phyloP scores from a whole-genome alignment of 1,140 invertebrate genomes.

The Andricus grossulariae region DNA sequence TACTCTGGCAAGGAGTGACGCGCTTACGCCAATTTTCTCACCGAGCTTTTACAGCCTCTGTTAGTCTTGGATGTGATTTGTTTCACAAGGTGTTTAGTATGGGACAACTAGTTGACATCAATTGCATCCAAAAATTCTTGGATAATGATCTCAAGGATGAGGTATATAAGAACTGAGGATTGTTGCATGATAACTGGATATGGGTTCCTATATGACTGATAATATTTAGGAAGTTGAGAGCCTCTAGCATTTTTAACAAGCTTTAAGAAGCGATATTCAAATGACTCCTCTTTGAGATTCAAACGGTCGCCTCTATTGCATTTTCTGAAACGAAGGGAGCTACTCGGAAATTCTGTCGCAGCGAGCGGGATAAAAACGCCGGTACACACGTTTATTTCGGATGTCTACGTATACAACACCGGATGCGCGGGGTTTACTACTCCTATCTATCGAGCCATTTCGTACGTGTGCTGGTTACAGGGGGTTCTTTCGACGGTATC shows the following conservation, averaged over 20 bases:
- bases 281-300: conserved; percentile 45
- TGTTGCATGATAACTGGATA: too few species aligned
- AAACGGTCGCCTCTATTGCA: conserved; percentile 39
- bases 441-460: conserved; percentile 65
- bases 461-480: conserved; percentile 67
- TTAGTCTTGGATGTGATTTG: conserved; percentile 37
- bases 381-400: conserved; percentile 22
- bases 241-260: conserved; percentile 18
- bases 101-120: too few species aligned
- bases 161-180: neutral
- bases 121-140: neutral
- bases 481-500: conserved; percentile 53
- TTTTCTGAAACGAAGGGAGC: conserved; percentile 29
- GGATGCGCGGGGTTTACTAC: conserved; percentile 50
- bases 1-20: neutral
- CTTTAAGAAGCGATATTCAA: conserved; percentile 21
- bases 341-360: conserved; percentile 14
- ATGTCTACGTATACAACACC: conserved; percentile 10
- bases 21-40: conserved; percentile 48
- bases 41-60: conserved; percentile 43
- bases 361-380: conserved; percentile 27
- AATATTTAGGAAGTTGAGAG: neutral
- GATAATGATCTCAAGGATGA: neutral
- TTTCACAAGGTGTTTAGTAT: neutral
- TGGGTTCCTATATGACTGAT: neutral